Evolutionary conservation across 2,113 vertebrate species (phyloP), one percentile per base, ranked within the genome.

Genomic region (Brienomyrus brachyistius): DNA sequence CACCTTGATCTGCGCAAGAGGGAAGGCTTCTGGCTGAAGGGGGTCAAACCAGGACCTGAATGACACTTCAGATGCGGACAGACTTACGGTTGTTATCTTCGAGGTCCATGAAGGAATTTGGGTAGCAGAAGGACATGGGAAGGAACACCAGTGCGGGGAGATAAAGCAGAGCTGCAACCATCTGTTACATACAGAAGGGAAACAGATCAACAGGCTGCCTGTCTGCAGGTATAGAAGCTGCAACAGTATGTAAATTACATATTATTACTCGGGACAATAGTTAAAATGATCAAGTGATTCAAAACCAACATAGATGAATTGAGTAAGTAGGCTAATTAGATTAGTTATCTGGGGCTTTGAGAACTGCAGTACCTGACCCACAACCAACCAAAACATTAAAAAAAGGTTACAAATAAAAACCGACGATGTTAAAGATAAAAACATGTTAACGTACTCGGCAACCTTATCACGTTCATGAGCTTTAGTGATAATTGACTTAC

Each of bases 91-190:
- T 56, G 43, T 50, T 90, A n/a, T 45, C 17, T 5, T 89, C 88
- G 91, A 95, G 91, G 70, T 95, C 93, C 90, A 94, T 90, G 43
- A 94, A 95, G 80, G 92, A 88, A 51, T 92, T 84, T 10, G 96
- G 93, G 88, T 92, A 95, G 92, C 94, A 95, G 88, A 91, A 91
- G 86, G 92, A 87, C 91, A 94, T 91, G 43, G 94, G 91, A 88
- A 96, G 90, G 88, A 91, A 87, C 7, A 94, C 47, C 27, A 95
- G 66, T 86, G 94, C 50, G 56, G 90, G 90, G 2, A 95, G 54
- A 23, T 4, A 54, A 52, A 62, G 17, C 86, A 94, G 23, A 47
- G 89, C 31, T 0, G 91, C 77, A 4, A 90, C 94, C 95, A 96
- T 96, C 96, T 95, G 54, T 19, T 88, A 84, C 90, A 87, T 2